Base-by-base conservation (phyloP, 2,797 vertebrate genomes). In the Diceros bicornis region DNA sequence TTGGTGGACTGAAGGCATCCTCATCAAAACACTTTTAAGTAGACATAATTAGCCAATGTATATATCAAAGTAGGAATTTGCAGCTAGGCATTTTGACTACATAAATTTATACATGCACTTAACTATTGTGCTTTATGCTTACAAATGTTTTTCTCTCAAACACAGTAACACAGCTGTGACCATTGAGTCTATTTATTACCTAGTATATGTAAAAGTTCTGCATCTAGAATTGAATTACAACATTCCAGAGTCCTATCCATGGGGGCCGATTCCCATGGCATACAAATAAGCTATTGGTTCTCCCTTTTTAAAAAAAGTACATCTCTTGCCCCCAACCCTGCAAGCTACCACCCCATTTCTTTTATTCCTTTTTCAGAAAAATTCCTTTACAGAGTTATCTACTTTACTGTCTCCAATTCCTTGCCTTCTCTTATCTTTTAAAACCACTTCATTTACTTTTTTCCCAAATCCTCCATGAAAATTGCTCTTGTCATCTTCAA, bases 11-110 rank as follows among this genome's bases (percentile, higher is more conserved):
- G 64, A 95, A 92, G 32, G 2, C 3, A 81, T 57, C 17, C 6
- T 78, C 61, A 93, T 89, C 61, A 95, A 78, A 89, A 92, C 47
- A 50, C 17, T 93, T 68, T 52, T 21, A 88, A 92, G 34, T 75
- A 62, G 41, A 27, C 25, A 72, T 68, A 87, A 82, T 75, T 75
- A 66, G 11, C 7, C 25, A 29, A 23, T 25, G 13, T 71, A 41
- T 52, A 21, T 47, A n/a, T 84, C 7, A 77, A 84, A 29, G 25
- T 79, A 86, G 14, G 7, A 87, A 83, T 78, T 55, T 89, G 74
- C 92, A 94, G 44, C 3, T 71, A 75, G 29, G 11, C 18, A 44
- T 86, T 88, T 82, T 71, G 9, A 75, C 74, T 52, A 74, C 0
- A 14, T 90, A 81, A 59, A 23, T 79, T 89, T 85, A 81, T n/a